These are phyloP conservation scores for Centropus bengalensis DNA, from an alignment of 2,113 vertebrate species.

Conservation along the genomic window DNA sequence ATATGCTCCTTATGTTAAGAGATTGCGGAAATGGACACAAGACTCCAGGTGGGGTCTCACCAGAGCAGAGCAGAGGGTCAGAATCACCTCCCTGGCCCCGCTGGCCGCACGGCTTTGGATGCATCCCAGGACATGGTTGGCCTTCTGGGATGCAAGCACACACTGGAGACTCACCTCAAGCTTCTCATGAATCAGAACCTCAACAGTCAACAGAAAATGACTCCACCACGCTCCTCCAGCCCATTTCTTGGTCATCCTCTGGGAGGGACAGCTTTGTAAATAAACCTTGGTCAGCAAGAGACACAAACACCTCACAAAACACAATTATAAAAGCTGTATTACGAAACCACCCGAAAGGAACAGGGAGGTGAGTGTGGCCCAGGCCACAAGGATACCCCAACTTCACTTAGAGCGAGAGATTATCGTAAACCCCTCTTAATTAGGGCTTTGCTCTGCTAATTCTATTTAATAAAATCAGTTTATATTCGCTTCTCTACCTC, in stretches of 20 bases:
- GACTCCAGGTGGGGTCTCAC: too few species aligned
- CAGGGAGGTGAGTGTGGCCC: background rate
- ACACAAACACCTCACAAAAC: background rate
- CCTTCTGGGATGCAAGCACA: too few species aligned
- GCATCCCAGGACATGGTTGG: too few species aligned
- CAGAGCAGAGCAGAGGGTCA: too few species aligned
- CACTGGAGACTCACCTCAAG: too few species aligned
- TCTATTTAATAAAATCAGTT: background rate
- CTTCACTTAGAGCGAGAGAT: background rate
- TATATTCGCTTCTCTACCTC: background rate
- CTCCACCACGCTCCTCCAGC: background rate
- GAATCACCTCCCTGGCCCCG: too few species aligned
- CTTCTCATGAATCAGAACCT: too few species aligned
- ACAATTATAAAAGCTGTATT: background rate
- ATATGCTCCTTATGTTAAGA: too few species aligned
- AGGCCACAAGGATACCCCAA: background rate
- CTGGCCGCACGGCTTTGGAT: too few species aligned
- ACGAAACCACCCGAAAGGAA: background rate
- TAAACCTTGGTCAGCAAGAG: background rate
- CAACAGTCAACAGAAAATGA: background rate
- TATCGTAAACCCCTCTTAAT: conserved; percentile 7
- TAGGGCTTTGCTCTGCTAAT: background rate
- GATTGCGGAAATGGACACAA: too few species aligned
- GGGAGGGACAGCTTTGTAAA: background rate
- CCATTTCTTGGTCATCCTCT: background rate